Percentiles rank a stretch among this genome's conserved stretches.
These are phyloP conservation scores for Morinoia aosen DNA, from an alignment of 2,888 invertebrate species.

Conservation along the genomic window DNA sequence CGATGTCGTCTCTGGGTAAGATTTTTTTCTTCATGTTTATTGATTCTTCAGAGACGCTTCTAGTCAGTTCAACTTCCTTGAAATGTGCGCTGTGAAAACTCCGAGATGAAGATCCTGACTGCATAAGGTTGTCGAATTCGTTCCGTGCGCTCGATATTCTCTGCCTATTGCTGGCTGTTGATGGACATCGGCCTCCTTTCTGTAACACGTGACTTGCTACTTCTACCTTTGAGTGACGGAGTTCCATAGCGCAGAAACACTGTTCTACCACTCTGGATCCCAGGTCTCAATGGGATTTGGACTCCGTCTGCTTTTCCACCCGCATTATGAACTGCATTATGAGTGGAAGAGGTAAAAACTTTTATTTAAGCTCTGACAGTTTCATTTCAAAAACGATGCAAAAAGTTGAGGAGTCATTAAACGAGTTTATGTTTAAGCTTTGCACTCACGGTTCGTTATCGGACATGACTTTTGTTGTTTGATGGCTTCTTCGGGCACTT, in stretches of 20 bases:
- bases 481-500: background rate
- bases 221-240: constrained; percentile 33
- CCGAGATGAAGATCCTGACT: constrained; percentile 38
- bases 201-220: constrained; percentile 8
- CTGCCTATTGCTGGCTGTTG: background rate
- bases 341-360: background rate
- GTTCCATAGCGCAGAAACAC: background rate
- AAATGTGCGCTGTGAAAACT: constrained; percentile 37
- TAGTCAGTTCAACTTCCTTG: constrained; percentile 32
- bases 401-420: background rate
- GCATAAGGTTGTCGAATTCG: background rate
- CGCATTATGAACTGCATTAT: background rate
- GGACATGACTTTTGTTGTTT: background rate
- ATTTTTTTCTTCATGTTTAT: constrained; percentile 42
- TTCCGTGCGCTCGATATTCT: constrained; percentile 23
- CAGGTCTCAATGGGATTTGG: background rate
- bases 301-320: background rate
- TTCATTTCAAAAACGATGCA: background rate
- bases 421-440: background rate
- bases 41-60: background rate
- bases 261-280: background rate
- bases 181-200: constrained; percentile 16
- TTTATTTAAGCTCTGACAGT: background rate
- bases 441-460: background rate
- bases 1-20: background rate